Evolutionary conservation across 37 sponge, comb jelly and placozoan species (phyloP).

Genomic region (Agelas oroides): DNA sequence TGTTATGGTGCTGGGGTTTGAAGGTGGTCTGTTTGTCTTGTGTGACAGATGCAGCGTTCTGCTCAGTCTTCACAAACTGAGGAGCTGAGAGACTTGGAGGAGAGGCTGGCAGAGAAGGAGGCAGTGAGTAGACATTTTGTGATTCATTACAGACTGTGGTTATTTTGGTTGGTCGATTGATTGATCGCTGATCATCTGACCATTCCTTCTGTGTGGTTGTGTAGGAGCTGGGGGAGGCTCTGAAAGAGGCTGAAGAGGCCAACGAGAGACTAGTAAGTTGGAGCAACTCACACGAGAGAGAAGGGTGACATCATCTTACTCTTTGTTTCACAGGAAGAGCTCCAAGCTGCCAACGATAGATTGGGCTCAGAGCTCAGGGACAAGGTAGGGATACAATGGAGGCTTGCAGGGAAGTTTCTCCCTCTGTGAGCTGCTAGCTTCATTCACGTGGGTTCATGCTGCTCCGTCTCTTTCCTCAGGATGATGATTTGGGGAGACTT

Average conservation of each 20-base stretch:
- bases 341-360: constrained; percentile 15
- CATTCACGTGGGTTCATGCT: not conserved
- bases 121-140: not conserved
- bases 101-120: constrained; percentile 39
- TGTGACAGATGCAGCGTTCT: not conserved
- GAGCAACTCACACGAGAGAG: not conserved
- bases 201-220: no score
- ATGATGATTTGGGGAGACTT: constrained; percentile 19
- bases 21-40: no score
- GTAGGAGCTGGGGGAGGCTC: constrained; percentile 15
- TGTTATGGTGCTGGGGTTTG: no score
- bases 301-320: not conserved
- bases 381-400: constrained; percentile 15
- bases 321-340: constrained; percentile 5
- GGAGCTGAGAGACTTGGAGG: constrained; percentile 33
- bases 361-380: constrained; percentile 32
- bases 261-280: constrained; percentile 15
- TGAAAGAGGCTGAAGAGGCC: constrained; percentile 13
- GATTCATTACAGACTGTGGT: no score
- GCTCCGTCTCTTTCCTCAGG: not conserved
- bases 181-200: no score
- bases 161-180: no score
- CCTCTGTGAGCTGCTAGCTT: no score
- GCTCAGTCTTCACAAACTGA: constrained; percentile 14
- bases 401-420: not conserved